Percentiles rank a stretch among this genome's conserved stretches.
phyloP scores from a whole-genome alignment of 2,888 invertebrate genomes.

The Notodonta ziczac region DNA sequence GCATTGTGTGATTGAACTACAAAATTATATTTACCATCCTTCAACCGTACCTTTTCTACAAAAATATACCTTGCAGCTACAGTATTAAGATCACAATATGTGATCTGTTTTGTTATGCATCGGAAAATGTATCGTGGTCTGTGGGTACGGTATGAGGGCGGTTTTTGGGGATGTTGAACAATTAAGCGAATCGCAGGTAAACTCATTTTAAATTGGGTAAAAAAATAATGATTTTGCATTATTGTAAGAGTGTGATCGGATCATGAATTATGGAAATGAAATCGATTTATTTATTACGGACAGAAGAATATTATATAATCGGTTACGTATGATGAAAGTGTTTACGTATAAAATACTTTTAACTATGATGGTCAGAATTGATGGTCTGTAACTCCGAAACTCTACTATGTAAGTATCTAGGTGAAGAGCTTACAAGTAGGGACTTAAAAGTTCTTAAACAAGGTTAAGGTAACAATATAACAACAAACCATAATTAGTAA shows the following conservation, averaged over 20 bases:
- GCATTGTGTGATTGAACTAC: constrained; percentile 49
- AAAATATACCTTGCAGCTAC: constrained; percentile 22
- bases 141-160: constrained; percentile 55
- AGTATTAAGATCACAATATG: constrained; percentile 20
- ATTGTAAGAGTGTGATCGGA: not conserved
- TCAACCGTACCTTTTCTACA: not conserved
- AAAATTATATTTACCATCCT: constrained; percentile 17
- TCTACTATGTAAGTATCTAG: no score
- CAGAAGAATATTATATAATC: no score
- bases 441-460: no score
- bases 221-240: constrained; percentile 42
- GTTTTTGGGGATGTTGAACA: constrained; percentile 76
- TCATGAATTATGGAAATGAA: no score
- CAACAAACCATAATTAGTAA: not conserved
- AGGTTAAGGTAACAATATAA: not conserved
- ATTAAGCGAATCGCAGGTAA: constrained; percentile 78
- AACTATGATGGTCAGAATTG: no score
- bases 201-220: constrained; percentile 65
- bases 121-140: constrained; percentile 29
- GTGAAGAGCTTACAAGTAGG: no score
- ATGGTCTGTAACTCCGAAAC: no score
- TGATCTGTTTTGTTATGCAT: not conserved
- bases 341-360: no score
- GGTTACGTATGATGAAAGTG: no score
- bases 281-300: no score